Conservation (phyloP, 1,140 invertebrate species). For the Brachionus paranguensis region DNA sequence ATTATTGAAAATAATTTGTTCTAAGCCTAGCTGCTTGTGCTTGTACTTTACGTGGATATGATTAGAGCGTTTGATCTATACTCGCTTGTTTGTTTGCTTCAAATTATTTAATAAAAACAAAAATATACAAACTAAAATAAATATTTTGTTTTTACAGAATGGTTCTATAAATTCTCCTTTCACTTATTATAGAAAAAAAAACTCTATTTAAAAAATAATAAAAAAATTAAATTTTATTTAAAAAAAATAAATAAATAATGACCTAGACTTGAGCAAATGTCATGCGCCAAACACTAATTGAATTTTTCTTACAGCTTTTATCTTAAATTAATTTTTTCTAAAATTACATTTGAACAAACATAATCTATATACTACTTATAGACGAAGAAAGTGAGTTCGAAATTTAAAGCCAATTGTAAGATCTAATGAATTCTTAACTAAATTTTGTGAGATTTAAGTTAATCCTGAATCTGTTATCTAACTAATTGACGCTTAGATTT, state of each 20-base stretch:
- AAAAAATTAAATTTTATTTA: neutral
- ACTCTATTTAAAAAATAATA: neutral
- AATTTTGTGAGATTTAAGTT: neutral
- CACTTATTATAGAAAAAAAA: neutral
- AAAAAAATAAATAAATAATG: neutral
- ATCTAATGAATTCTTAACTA: neutral
- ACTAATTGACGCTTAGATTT: neutral
- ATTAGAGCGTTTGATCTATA: neutral
- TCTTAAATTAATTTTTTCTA: neutral
- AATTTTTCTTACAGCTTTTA: neutral
- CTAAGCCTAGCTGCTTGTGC: neutral
- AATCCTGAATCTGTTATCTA: neutral
- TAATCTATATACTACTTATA: neutral
- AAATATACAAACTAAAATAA: conserved; percentile 9
- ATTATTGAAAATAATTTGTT: neutral
- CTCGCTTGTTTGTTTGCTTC: conserved; percentile 8
- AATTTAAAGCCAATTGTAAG: neutral
- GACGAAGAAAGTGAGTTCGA: neutral
- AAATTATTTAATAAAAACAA: conserved; percentile 6
- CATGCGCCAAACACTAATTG: neutral
- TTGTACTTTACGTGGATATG: neutral
- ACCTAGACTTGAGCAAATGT: neutral
- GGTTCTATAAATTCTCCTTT: conserved; percentile 1
- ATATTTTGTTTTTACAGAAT: conserved; percentile 24
- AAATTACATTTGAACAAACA: neutral